A percentile compares a stretch with the other conserved stretches of the same genome.
phyloP scores from a whole-genome alignment of 2,113 vertebrate species.

The Recurvirostra avosetta region DNA sequence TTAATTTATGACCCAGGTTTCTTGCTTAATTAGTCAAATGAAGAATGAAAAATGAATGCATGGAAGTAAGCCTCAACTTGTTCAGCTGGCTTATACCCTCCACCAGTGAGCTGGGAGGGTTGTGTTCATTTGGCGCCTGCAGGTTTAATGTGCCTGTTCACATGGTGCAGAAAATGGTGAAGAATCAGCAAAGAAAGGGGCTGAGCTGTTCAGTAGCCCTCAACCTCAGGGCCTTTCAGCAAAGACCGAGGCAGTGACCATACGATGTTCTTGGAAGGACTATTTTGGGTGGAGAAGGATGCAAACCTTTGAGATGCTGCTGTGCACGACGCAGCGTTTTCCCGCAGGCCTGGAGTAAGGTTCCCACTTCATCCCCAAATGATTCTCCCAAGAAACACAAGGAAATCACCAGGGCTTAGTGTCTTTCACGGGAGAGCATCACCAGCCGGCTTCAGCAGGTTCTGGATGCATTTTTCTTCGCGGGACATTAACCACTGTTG shows the following conservation, averaged over 20 bases:
- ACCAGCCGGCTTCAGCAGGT: background rate
- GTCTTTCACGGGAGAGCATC: background rate
- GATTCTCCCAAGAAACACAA: background rate
- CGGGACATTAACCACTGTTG: background rate
- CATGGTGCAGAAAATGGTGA: background rate
- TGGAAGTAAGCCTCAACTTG: slow-evolving; percentile 2
- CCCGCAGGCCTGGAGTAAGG: rapidly evolving
- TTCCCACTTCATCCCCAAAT: background rate
- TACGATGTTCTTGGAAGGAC: background rate
- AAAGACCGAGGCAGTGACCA: background rate
- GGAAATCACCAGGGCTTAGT: background rate
- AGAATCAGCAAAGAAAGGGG: background rate
- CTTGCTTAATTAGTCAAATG: background rate
- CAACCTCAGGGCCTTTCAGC: background rate
- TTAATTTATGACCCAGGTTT: background rate
- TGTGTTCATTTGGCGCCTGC: background rate
- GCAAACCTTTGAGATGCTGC: background rate
- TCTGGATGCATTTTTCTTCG: background rate
- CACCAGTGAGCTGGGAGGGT: background rate
- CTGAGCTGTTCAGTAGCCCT: background rate
- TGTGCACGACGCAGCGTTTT: background rate
- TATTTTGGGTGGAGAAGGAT: background rate
- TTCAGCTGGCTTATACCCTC: background rate
- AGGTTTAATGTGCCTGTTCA: background rate
- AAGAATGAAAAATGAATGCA: background rate